A percentile compares a stretch with the other conserved stretches of the same genome.
These are phyloP conservation scores for Stigmatopora nigra DNA, from an alignment of 2,113 vertebrate genomes.

Conservation along the genomic window DNA sequence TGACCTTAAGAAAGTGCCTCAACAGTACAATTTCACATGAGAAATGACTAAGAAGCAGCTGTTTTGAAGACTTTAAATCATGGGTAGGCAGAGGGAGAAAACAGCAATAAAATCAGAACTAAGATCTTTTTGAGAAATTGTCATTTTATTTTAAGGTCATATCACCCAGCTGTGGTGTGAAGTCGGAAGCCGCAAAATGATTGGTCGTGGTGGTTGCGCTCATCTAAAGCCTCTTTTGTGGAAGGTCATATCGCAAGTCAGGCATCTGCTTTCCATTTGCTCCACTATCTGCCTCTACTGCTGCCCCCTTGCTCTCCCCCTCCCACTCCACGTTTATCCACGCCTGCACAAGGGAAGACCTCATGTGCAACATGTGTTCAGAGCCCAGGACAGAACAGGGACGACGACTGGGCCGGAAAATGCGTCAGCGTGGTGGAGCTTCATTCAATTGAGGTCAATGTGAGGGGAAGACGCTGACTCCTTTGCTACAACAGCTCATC, in stretches of 20 bases:
- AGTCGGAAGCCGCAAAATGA: not conserved
- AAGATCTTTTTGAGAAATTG: not conserved
- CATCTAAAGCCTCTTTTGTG: conserved; percentile 32
- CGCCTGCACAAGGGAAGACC: conserved; percentile 50
- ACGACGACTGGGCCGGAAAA: conserved; percentile 59
- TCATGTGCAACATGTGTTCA: conserved; percentile 12
- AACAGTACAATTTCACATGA: no score
- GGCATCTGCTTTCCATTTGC: conserved; percentile 72
- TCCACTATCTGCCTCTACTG: conserved; percentile 36
- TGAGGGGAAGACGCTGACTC: conserved; percentile 28
- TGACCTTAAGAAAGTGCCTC: no score
- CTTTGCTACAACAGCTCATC: conserved; percentile 20
- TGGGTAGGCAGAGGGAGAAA: conserved; percentile 22
- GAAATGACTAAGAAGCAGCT: no score
- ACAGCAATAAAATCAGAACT: conserved; percentile 2
- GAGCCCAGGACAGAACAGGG: conserved; percentile 39
- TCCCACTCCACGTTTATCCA: conserved; percentile 25
- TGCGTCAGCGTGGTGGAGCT: conserved; percentile 51
- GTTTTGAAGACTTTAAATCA: no score
- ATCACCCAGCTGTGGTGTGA: not conserved
- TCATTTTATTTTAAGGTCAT: not conserved
- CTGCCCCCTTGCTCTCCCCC: conserved; percentile 14
- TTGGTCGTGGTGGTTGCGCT: conserved; percentile 5
- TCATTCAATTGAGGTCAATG: conserved; percentile 50
- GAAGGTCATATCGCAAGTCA: conserved; percentile 65